Evolutionary conservation across 2,113 vertebrate species (phyloP).

Genomic region (Calypte anna): DNA sequence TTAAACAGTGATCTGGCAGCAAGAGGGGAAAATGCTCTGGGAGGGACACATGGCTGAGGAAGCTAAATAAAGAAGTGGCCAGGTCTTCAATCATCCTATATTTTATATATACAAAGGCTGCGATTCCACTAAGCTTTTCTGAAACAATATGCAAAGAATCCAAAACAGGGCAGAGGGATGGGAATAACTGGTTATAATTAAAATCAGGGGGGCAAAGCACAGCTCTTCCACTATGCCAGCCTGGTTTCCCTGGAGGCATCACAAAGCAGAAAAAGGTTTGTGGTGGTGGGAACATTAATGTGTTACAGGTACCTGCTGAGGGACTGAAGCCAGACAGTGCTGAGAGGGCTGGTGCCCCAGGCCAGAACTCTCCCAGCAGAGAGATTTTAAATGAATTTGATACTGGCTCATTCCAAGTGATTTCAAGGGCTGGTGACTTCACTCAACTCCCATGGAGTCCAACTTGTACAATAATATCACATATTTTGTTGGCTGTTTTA

Average conservation of each 20-base stretch:
- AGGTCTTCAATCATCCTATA: constrained; percentile 65
- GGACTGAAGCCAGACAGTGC: background rate
- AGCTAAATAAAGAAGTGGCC: constrained; percentile 61
- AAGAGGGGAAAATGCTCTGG: constrained; percentile 43
- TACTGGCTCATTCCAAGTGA: background rate
- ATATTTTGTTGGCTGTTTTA: background rate
- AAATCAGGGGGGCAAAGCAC: background rate
- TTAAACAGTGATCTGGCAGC: constrained; percentile 73
- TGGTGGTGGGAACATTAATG: background rate
- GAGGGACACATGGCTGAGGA: constrained; percentile 44
- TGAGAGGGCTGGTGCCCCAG: background rate
- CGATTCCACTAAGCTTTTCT: constrained; percentile 53
- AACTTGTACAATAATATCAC: background rate
- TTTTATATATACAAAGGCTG: constrained; percentile 66
- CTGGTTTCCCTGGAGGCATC: background rate
- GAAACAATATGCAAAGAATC: constrained; percentile 62
- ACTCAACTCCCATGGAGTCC: background rate
- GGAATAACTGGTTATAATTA: constrained; percentile 46
- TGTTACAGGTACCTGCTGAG: background rate
- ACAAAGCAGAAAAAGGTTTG: background rate
- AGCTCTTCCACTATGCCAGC: background rate
- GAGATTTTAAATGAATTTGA: background rate
- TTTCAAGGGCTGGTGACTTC: background rate
- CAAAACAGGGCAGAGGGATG: background rate
- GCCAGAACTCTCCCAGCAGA: background rate